Base-by-base conservation (phyloP, 2,113 vertebrate genomes). In the Australoheros scitulus region DNA sequence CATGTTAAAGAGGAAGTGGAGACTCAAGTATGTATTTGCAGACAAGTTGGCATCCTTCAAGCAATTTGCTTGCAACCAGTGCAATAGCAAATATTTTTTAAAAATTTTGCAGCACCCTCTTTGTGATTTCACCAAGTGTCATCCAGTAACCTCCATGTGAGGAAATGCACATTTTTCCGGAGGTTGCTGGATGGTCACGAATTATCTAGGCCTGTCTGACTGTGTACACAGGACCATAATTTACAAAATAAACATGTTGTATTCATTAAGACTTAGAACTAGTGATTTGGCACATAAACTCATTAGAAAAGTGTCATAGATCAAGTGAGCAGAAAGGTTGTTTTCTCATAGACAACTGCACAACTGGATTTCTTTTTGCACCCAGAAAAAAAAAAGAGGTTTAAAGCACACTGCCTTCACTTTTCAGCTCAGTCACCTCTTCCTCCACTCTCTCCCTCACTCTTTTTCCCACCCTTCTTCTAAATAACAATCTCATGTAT, bases 401-500 rank as follows among this genome's bases (percentile, higher is more conserved):
- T 72, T 72, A n/a, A 72, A 11, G 24, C 29, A 5, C 26, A 70
- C 29, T 50, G 65, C 26, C 68, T 52, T 72, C 47, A 72, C 43
- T 32, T 72, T 52, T 52, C 43, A 32, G 17, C 50, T 58, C 77
- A 56, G 2, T 76, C 82, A 47, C n/a, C 24, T 22, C 38, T 43
- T 74, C 43, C 22, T 63, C 29, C 17, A 14, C 29, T 65, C 11
- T 20, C 68, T 34, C 72, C 11, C 32, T 81, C 60, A 47, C 20
- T 17, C 50, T 64, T 22, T 34, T 47, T 79, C 68, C 68, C 63
- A 17, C 34, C 77, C 32, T 74, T 68, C 56, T 15, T 81, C 26
- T 47, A 76, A 61, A 57, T 8, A 88, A 55, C 70, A 81, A 74
- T 85, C 77, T 41, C 38, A 38, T 55, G 13, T 56, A 36, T 78